These are phyloP conservation scores for Cancer borealis DNA, from an alignment of 2,888 invertebrate genomes.

Conservation along the genomic window DNA sequence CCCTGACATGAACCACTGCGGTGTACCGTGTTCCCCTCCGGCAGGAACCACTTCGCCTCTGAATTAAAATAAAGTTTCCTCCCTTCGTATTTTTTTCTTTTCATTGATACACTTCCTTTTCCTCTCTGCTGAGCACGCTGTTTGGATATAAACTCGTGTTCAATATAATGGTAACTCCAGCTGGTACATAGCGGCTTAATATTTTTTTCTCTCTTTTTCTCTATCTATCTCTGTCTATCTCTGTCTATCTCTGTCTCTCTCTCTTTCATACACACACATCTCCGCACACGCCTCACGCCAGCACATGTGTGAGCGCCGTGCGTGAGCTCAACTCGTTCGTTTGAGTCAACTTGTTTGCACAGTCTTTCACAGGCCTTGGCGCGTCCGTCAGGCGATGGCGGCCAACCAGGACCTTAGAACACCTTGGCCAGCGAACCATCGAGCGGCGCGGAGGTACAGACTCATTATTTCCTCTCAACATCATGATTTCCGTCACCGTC, in stretches of 20 bases:
- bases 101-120: conserved; percentile 10
- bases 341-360: conserved; percentile 2
- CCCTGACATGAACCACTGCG: background rate
- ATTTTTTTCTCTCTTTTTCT: background rate
- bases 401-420: background rate
- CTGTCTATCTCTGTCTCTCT: background rate
- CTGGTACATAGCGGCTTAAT: background rate
- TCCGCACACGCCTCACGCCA: background rate
- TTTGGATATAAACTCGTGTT: background rate
- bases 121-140: background rate
- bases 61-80: conserved; percentile 22
- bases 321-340: background rate
- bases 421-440: too few relatives aligned
- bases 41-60: conserved; percentile 9
- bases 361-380: background rate
- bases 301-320: background rate
- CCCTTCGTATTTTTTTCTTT: background rate
- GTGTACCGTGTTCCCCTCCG: background rate
- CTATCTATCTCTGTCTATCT: background rate
- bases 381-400: background rate
- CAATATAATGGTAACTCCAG: background rate
- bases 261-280: background rate
- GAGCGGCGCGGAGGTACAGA: background rate
- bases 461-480: conserved; percentile 9
- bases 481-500: conserved; percentile 17